Evolutionary conservation across 2,797 vertebrate species (phyloP).

Genomic region (Psittacula derbiana): DNA sequence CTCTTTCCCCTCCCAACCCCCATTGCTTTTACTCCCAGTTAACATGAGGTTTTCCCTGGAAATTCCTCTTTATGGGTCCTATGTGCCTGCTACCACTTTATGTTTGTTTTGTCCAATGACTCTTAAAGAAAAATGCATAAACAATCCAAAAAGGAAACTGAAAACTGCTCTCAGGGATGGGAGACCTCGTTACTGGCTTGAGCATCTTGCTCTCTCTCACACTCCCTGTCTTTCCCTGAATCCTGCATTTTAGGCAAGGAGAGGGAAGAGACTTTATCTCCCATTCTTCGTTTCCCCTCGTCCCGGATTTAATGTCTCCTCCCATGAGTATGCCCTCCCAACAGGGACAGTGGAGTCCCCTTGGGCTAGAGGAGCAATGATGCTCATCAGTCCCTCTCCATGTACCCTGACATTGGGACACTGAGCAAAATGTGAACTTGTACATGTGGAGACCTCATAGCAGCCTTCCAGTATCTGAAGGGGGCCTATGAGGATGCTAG

Average conservation of each 20-base stretch:
- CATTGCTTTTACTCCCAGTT: neutral
- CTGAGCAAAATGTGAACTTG: neutral
- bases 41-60: neutral
- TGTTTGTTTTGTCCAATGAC: neutral
- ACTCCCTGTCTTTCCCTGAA: neutral
- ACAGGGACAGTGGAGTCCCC: neutral
- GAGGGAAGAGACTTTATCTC: neutral
- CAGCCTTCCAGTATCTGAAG: too few species aligned
- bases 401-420: fast-evolving
- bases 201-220: neutral
- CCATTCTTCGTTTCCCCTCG: neutral
- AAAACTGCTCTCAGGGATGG: neutral
- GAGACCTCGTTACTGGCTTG: neutral
- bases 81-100: neutral
- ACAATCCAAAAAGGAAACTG: neutral
- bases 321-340: neutral
- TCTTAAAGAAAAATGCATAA: neutral
- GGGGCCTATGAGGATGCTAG: too few species aligned
- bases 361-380: neutral
- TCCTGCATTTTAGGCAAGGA: neutral
- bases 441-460: too few species aligned
- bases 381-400: neutral
- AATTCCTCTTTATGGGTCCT: neutral
- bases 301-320: neutral
- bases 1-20: neutral